phyloP scores from a whole-genome alignment of 2,888 invertebrate genomes.

The Zonitis immaculata region DNA sequence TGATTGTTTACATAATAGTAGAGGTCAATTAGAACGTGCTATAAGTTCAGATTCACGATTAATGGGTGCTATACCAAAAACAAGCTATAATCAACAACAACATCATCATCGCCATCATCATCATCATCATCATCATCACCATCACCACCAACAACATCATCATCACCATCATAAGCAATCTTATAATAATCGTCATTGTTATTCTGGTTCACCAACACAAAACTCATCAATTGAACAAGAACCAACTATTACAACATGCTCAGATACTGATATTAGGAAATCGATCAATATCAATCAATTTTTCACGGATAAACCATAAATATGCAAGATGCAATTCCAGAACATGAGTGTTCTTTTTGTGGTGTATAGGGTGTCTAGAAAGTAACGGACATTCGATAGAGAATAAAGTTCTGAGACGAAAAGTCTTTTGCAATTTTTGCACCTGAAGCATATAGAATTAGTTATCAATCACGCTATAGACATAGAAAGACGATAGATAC shows the following conservation, averaged over 20 bases:
- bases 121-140: too few relatives aligned
- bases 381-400: too few relatives aligned
- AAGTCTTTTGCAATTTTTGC: too few relatives aligned
- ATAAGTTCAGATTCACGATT: slow-evolving; percentile 45
- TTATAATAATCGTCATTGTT: slow-evolving; percentile 26
- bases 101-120: too few relatives aligned
- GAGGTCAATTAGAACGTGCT: slow-evolving; percentile 42
- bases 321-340: neutral
- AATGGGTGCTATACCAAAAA: slow-evolving; percentile 36
- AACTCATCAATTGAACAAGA: slow-evolving; percentile 39
- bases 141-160: slow-evolving; percentile 24
- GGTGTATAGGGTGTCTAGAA: too few relatives aligned
- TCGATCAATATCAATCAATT: slow-evolving; percentile 32
- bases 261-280: slow-evolving; percentile 40
- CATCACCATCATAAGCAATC: slow-evolving; percentile 31
- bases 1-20: slow-evolving; percentile 36
- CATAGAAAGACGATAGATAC: too few relatives aligned
- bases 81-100: too few relatives aligned
- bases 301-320: slow-evolving; percentile 11
- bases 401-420: too few relatives aligned
- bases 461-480: too few relatives aligned
- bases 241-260: slow-evolving; percentile 32
- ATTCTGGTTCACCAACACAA: slow-evolving; percentile 27
- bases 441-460: too few relatives aligned
- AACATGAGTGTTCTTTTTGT: too few relatives aligned